Percentiles rank a stretch among this genome's conserved stretches.
phyloP scores from a whole-genome alignment of 2,888 invertebrate genomes.

The Eustalomyia histrio region DNA sequence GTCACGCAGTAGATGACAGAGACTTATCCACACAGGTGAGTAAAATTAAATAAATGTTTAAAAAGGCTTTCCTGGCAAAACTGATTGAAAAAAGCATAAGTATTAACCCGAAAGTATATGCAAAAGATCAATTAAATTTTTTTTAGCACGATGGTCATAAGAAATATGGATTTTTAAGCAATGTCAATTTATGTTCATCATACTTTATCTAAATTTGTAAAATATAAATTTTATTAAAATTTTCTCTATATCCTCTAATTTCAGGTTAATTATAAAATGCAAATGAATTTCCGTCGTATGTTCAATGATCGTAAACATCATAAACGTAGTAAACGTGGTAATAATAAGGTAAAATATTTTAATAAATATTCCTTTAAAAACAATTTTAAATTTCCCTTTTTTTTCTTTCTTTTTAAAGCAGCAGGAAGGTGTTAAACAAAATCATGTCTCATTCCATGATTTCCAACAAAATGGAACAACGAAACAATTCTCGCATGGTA shows the following conservation, averaged over 20 bases:
- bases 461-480: conserved; percentile 93
- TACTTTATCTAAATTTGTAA: background rate
- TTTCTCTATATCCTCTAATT: conserved; percentile 62
- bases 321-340: conserved; percentile 89
- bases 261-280: conserved; percentile 90
- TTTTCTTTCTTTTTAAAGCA: conserved; percentile 72
- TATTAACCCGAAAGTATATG: background rate
- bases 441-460: conserved; percentile 93
- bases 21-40: conserved; percentile 90
- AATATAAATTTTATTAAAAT: background rate
- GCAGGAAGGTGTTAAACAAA: conserved; percentile 89
- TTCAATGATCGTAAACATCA: conserved; percentile 93
- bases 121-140: background rate
- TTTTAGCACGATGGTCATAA: no score
- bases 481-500: conserved; percentile 91
- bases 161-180: no score
- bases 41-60: conserved; percentile 40
- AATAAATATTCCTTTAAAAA: background rate
- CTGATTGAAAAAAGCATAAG: background rate
- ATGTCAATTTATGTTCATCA: background rate
- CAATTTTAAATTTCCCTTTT: background rate
- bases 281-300: conserved; percentile 92
- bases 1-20: conserved; percentile 93
- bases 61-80: background rate
- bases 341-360: conserved; percentile 84